A percentile compares a stretch with the other conserved stretches of the same genome.
Conservation (phyloP, 2,113 vertebrate genomes). For the Cochlearius cochlearius region DNA sequence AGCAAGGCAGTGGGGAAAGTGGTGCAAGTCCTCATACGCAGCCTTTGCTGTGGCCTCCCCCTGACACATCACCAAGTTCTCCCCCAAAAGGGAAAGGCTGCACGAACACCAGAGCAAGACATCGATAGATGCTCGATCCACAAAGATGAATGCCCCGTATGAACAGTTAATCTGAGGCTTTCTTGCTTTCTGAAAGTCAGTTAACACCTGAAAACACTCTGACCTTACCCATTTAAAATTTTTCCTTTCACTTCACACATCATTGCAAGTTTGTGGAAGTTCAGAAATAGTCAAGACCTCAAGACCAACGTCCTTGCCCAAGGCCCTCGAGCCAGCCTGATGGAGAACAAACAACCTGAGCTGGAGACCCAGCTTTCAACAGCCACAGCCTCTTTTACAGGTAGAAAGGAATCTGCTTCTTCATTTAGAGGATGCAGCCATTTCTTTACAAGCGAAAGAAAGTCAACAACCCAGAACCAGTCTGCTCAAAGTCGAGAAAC, state of each 20-base stretch:
- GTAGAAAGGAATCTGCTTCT: neutral
- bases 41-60: neutral
- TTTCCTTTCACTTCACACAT: neutral
- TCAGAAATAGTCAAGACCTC: neutral
- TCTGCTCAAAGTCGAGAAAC: neutral
- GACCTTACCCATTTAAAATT: neutral
- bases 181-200: neutral
- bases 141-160: neutral
- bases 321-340: neutral
- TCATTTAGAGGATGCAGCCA: neutral
- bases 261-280: neutral
- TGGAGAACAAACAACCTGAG: neutral
- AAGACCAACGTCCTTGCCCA: neutral
- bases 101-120: neutral
- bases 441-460: neutral
- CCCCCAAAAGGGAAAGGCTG: neutral
- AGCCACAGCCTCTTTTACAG: neutral
- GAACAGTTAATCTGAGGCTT: neutral
- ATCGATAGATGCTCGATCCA: neutral
- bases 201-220: neutral
- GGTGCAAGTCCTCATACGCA: accelerated
- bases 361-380: neutral
- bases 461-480: neutral
- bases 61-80: neutral
- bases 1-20: neutral